A percentile compares a stretch with the other conserved stretches of the same genome.
Conservation (phyloP, 1,140 invertebrate species). For the Atopsyche davidsoni region DNA sequence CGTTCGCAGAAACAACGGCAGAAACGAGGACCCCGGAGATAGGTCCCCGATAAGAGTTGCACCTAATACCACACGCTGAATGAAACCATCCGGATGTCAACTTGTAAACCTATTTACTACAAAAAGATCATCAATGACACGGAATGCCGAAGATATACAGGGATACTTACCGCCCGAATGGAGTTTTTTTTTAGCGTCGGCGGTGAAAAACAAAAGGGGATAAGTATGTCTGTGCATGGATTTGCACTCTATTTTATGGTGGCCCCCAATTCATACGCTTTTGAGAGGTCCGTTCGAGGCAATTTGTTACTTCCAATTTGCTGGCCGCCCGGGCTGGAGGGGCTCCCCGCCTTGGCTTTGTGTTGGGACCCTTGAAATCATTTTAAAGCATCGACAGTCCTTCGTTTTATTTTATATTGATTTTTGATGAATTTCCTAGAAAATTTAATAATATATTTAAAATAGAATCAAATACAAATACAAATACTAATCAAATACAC, state of each 20-base stretch:
- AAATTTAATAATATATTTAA: no score
- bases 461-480: no score
- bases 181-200: background rate
- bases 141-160: background rate
- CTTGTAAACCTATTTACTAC: slow-evolving; percentile 13
- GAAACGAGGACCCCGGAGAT: background rate
- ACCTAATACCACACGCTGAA: slow-evolving; percentile 8
- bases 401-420: no score
- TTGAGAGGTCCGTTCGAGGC: background rate
- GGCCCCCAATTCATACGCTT: slow-evolving; percentile 15
- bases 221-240: slow-evolving; percentile 18
- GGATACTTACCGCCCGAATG: no score
- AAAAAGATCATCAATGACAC: slow-evolving; percentile 8
- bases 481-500: no score
- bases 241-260: slow-evolving; percentile 28
- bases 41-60: slow-evolving; percentile 9
- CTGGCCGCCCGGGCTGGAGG: no score
- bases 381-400: no score
- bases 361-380: no score
- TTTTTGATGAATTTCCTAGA: no score
- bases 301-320: no score
- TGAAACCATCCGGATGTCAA: slow-evolving; percentile 8
- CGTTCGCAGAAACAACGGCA: slow-evolving; percentile 12
- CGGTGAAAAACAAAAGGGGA: slow-evolving; percentile 17
- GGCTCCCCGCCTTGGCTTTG: no score